A percentile compares a stretch with the other conserved stretches of the same genome.
Evolutionary conservation across 2,888 invertebrate genomes (phyloP).

Genomic region (Drosophila pullipes): DNA sequence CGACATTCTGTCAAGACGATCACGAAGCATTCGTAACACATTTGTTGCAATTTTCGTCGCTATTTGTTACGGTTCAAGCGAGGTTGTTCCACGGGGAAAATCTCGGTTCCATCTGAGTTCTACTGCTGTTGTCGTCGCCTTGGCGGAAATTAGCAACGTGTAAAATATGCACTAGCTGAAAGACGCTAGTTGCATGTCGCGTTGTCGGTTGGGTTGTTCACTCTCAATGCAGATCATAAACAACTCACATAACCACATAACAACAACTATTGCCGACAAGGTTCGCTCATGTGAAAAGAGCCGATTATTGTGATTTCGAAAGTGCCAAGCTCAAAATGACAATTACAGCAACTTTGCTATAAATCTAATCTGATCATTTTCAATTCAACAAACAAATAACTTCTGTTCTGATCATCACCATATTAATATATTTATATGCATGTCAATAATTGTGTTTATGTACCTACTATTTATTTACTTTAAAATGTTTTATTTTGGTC

Average conservation of each 20-base stretch:
- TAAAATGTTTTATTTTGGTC: not conserved
- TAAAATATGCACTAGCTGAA: constrained; percentile 69
- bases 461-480: not conserved
- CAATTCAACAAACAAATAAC: not conserved
- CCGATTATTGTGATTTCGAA: not conserved
- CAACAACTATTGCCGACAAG: constrained; percentile 30
- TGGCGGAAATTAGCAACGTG: constrained; percentile 59
- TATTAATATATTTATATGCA: not conserved
- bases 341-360: not conserved
- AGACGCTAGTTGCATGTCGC: constrained; percentile 7
- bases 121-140: constrained; percentile 13
- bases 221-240: constrained; percentile 41
- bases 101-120: constrained; percentile 30
- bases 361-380: not conserved
- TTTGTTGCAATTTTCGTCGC: constrained; percentile 82
- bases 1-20: constrained; percentile 82
- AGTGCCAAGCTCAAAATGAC: not conserved
- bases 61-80: constrained; percentile 79
- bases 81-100: constrained; percentile 54
- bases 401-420: not conserved
- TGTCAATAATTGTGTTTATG: not conserved
- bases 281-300: constrained; percentile 14
- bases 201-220: constrained; percentile 29
- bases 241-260: constrained; percentile 21
- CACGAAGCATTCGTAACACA: constrained; percentile 82